Conservation (phyloP, 2,797 vertebrate genomes). For the Harpagifer antarcticus region DNA sequence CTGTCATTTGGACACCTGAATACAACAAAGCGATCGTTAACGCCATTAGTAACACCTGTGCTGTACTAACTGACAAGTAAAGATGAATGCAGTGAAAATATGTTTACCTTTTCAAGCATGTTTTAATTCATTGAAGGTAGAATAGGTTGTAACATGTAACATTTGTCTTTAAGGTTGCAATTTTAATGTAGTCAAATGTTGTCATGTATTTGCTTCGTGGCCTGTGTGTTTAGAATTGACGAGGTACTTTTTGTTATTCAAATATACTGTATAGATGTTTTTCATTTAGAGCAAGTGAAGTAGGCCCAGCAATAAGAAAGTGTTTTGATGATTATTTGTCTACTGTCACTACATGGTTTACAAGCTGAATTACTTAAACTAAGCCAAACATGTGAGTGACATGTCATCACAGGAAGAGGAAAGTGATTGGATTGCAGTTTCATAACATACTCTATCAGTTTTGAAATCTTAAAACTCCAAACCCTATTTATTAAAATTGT, state of each 20-base stretch:
- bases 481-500: background rate
- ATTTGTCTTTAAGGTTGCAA: background rate
- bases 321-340: too few relatives aligned
- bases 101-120: background rate
- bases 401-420: slow-evolving; percentile 9
- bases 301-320: background rate
- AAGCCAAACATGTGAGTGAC: slow-evolving; percentile 6
- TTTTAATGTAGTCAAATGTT: background rate
- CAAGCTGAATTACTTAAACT: background rate
- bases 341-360: background rate
- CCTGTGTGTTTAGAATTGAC: background rate
- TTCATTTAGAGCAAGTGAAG: background rate
- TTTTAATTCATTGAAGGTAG: background rate
- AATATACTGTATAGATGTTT: background rate
- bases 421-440: slow-evolving; percentile 8
- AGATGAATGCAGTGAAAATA: background rate
- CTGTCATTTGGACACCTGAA: background rate
- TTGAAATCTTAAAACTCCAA: background rate
- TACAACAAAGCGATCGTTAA: background rate
- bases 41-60: background rate
- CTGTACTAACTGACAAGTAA: background rate
- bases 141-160: background rate
- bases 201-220: background rate
- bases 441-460: background rate
- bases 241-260: background rate